Evolutionary conservation across 2,797 vertebrate species (phyloP).

Genomic region (Cossypha caffra): DNA sequence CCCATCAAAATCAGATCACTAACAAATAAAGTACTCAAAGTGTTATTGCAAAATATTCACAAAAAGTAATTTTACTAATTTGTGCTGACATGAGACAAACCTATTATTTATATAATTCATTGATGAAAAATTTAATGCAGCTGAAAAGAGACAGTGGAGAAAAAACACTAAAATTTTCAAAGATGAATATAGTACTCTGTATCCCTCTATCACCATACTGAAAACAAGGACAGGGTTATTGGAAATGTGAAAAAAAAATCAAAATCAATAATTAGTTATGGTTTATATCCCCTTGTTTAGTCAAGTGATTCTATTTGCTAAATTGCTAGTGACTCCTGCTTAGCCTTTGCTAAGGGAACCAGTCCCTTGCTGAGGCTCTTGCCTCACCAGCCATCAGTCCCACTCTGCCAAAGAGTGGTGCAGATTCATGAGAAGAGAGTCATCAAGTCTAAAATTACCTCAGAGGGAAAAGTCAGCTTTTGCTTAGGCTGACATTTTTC

Average conservation of each 20-base stretch:
- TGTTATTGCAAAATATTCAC: not conserved
- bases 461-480: not conserved
- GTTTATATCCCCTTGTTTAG: not conserved
- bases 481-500: not conserved
- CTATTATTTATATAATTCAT: not conserved
- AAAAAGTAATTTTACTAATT: not conserved
- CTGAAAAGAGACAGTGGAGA: not conserved
- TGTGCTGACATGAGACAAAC: not conserved
- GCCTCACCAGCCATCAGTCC: accelerated
- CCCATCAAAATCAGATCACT: not conserved
- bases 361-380: not conserved
- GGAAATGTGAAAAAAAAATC: not conserved
- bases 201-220: not conserved
- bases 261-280: not conserved
- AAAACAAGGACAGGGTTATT: not conserved
- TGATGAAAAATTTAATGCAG: not conserved
- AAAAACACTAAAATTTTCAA: not conserved
- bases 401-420: accelerated
- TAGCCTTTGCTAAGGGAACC: not conserved
- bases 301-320: not conserved
- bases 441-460: not conserved
- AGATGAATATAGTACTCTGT: not conserved
- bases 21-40: not conserved
- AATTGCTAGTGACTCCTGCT: not conserved
- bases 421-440: accelerated